Conservation (phyloP, 2,888 invertebrate species). For the Agriopis aurantiaria region DNA sequence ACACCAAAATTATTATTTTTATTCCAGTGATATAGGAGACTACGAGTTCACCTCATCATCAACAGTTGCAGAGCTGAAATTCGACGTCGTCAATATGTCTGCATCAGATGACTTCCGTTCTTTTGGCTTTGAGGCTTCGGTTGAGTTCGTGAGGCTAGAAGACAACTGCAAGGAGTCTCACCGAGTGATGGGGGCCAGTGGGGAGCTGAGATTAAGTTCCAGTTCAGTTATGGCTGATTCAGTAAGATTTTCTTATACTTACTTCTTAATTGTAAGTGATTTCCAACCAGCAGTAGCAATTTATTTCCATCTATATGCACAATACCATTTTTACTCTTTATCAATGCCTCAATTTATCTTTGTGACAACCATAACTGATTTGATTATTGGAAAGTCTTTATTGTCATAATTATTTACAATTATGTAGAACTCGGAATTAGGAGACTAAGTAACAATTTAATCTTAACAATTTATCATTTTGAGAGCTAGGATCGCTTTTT, state of each 20-base stretch:
- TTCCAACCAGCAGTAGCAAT: background rate
- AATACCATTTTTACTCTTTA: too few relatives aligned
- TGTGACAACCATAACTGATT: too few relatives aligned
- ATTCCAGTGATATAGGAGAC: constrained; percentile 74
- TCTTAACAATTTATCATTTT: too few relatives aligned
- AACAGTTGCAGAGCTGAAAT: constrained; percentile 92
- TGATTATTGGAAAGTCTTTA: too few relatives aligned
- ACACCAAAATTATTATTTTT: constrained; percentile 6
- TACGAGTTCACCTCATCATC: constrained; percentile 92
- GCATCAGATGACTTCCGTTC: constrained; percentile 94
- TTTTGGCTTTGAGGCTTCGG: constrained; percentile 93
- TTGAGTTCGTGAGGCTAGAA: constrained; percentile 92
- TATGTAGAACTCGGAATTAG: too few relatives aligned
- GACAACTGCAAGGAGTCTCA: constrained; percentile 90
- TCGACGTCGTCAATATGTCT: constrained; percentile 93
- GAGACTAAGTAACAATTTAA: too few relatives aligned
- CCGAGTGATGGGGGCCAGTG: constrained; percentile 91
- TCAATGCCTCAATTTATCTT: too few relatives aligned
- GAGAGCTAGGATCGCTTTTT: too few relatives aligned
- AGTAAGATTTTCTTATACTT: constrained; percentile 61
- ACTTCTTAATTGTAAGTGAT: background rate
- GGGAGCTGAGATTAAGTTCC: constrained; percentile 89
- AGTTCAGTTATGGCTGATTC: constrained; percentile 82
- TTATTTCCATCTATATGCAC: too few relatives aligned
- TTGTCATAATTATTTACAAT: too few relatives aligned